Base-by-base conservation (phyloP, 2,888 invertebrate species). In the Frankliniella intonsa region DNA sequence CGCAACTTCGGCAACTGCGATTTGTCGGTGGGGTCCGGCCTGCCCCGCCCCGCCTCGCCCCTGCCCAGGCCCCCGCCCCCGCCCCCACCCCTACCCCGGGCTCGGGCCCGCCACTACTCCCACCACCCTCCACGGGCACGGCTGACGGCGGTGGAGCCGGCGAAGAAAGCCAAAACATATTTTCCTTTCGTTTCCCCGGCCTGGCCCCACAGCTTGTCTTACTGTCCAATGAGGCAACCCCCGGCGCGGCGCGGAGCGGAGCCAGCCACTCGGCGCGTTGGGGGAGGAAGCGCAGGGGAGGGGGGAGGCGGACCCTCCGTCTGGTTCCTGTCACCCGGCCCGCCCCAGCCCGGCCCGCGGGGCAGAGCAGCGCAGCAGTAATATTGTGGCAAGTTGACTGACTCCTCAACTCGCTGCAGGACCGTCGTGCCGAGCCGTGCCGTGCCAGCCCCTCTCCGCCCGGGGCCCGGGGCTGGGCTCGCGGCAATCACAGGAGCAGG, bases 1-100 rank as follows among this genome's bases (percentile, higher is more conserved):
- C 69, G 69, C 55, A 76, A 76, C 69, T 76, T 76, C 25, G 10
- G 69, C 22, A 25, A 76, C 69, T 76, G 69, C 69, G 69, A 76
- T 76, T 76, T 76, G 69, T 76, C 25, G 22, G 69, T 62, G 62
- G 62, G 62, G 8, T 17, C 55, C 14, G 55, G 69, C 17, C 62
- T 17, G 62, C 62, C 62, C 62, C 14, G 14, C 55, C 3, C 14
- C 51, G 10, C 51, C 51, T 51, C 51, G 9, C 55, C 55, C 10
- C 7, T 19, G 19, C 55, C 55, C 12, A 12, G 55, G 3, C 55
- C 19, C 10, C 55, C 55, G 3, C 55, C 55, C 55, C 10, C 55
- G 14, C 19, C 10, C 55, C 55, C 55, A 51, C 51, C 51, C 12
- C 51, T 51, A 12, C 51, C 51, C 51, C 51, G 10, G 51, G 51